These are phyloP conservation scores for Rugalucina vietnamica DNA, from an alignment of 2,888 invertebrate genomes.

Conservation along the genomic window DNA sequence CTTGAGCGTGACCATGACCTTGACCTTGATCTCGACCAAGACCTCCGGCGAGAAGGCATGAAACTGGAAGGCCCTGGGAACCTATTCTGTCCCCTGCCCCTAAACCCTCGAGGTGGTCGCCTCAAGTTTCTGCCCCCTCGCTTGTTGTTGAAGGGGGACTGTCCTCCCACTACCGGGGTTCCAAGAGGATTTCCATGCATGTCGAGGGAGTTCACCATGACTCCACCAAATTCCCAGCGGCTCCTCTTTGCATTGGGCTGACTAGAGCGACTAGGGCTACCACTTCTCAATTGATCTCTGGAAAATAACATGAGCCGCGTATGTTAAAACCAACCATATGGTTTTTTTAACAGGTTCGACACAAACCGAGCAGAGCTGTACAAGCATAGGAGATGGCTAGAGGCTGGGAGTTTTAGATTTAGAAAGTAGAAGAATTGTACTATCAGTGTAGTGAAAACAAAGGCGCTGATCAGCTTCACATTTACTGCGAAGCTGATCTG, in stretches of 20 bases:
- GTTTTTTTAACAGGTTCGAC: too few relatives aligned
- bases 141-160: neutral
- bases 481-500: too few relatives aligned
- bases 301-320: too few relatives aligned
- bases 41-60: constrained; percentile 23
- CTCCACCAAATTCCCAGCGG: constrained; percentile 47
- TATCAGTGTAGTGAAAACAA: too few relatives aligned
- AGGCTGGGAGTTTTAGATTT: too few relatives aligned
- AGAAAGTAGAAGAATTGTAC: too few relatives aligned
- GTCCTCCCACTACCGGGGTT: neutral
- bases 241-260: constrained; percentile 49
- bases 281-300: neutral
- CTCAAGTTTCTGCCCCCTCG: neutral
- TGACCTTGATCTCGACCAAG: constrained; percentile 65
- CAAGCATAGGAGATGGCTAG: too few relatives aligned
- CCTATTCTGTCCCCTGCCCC: neutral
- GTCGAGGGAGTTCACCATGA: neutral
- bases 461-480: too few relatives aligned
- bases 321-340: too few relatives aligned
- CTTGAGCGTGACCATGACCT: constrained; percentile 66
- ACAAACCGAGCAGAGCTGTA: too few relatives aligned
- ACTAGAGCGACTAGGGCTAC: neutral
- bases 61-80: neutral
- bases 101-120: neutral
- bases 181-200: neutral